Percentiles rank a stretch among this genome's conserved stretches.
Conservation (phyloP, 2,113 vertebrate genomes). For the Bolborhynchus lineola region DNA sequence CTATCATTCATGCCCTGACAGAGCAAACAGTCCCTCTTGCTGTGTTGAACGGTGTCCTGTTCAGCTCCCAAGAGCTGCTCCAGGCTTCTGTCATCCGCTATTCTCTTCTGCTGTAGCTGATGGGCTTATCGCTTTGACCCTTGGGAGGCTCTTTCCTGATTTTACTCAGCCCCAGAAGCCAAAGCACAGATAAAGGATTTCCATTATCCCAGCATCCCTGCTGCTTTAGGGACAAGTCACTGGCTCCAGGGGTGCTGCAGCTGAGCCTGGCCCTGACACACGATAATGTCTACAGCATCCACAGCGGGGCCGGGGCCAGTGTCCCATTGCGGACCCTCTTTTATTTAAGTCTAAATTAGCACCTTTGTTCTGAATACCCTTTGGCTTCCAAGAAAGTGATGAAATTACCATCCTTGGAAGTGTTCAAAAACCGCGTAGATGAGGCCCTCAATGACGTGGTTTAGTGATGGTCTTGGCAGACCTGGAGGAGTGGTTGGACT, state of each 20-base stretch:
- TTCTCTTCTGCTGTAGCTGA: background rate
- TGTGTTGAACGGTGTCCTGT: accelerated
- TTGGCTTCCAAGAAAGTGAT: background rate
- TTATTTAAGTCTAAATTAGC: background rate
- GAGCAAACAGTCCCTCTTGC: background rate
- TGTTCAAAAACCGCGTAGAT: background rate
- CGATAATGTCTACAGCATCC: background rate
- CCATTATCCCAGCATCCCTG: background rate
- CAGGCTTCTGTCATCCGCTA: accelerated
- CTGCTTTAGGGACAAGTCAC: background rate
- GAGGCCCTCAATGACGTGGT: background rate
- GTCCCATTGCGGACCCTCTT: background rate
- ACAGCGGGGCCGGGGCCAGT: background rate
- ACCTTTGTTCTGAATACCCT: background rate
- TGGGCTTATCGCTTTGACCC: background rate
- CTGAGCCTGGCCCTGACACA: background rate
- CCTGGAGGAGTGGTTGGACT: background rate
- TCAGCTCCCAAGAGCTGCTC: background rate
- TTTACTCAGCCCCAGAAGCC: accelerated
- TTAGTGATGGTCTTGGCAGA: background rate
- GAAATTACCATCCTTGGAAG: background rate
- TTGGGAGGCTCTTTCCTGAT: background rate
- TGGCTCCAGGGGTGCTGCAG: accelerated
- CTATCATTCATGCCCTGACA: background rate
- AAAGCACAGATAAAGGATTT: accelerated